Base-by-base conservation (phyloP, 2,113 vertebrate genomes). In the Phrynosoma blainvillii region DNA sequence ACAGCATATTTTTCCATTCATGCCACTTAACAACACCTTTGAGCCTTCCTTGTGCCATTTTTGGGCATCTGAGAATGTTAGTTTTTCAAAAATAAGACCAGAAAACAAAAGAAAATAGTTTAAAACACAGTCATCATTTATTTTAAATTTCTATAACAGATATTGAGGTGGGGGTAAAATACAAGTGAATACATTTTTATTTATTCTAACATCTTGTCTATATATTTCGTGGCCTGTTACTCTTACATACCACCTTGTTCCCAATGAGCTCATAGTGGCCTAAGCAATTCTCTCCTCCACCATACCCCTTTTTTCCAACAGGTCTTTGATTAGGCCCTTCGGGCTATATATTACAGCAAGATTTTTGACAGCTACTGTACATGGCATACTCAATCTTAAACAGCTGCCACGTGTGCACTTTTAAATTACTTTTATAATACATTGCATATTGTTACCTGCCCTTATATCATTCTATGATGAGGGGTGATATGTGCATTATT, bases 1-100 rank as follows among this genome's bases (percentile, higher is more conserved):
- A 47, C 54, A 42, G 25, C 62, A 47, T 74, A 40, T 81, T 80
- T 21, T 87, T 80, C 79, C 79, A 82, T 87, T 87, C 68, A 75
- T 42, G 25, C 73, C 32, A 59, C 52, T 62, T 73, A 81, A 79
- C 84, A 79, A 80, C 68, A 71, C 85, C 66, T 80, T 73, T 73
- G 78, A 82, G 79, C 16, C 70, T 74, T 56, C 36, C 23, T 75
- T 65, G 36, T 65, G 70, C 54, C 82, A 82, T 87, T 75, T 82
- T 4, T 25, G 16, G 78, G 75, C 54, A 59, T n/a, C 36, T 65
- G 56, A 75, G n/a, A 10, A 76, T 82, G 47, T 71, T 87, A 71
- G 82, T 62, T 36, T 40, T 18, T 54, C 59, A 62, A 59, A 52
- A 62, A 13, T 9, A 32, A 40, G 70, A 70, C 32, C 27, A 36